Conservation (phyloP, 2,888 invertebrate genomes). For the Keiferia lycopersicella region DNA sequence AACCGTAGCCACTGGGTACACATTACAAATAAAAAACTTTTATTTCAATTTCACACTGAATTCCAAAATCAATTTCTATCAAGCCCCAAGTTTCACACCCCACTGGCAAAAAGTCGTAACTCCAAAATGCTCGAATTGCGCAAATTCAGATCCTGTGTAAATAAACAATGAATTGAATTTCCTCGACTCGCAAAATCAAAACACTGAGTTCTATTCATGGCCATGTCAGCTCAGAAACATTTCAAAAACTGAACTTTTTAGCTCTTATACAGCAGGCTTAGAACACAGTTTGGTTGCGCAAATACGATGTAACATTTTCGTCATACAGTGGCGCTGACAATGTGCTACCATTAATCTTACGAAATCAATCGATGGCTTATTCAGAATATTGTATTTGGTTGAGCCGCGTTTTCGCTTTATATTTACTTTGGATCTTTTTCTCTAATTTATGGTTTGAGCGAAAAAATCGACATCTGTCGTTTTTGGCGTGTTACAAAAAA, state of each 20-base stretch:
- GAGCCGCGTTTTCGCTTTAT: conserved; percentile 73
- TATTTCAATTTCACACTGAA: conserved; percentile 77
- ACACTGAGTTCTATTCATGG: conserved; percentile 63
- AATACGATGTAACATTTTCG: conserved; percentile 58
- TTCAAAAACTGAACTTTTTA: conserved; percentile 60
- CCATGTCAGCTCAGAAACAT: conserved; percentile 61
- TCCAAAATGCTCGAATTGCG: neutral
- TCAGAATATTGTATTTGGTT: conserved; percentile 80
- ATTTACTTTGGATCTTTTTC: conserved; percentile 79
- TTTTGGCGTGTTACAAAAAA: conserved; percentile 40
- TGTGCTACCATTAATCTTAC: conserved; percentile 80
- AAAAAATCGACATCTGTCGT: conserved; percentile 74
- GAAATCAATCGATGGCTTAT: conserved; percentile 82
- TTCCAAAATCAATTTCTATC: conserved; percentile 71
- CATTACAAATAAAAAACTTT: conserved; percentile 60
- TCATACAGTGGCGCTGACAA: conserved; percentile 78
- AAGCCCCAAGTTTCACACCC: conserved; percentile 46
- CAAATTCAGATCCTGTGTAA: conserved; percentile 38
- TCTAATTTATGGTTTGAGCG: conserved; percentile 66
- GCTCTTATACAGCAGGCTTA: conserved; percentile 58
- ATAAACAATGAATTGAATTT: conserved; percentile 40
- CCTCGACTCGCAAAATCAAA: conserved; percentile 38
- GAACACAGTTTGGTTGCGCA: conserved; percentile 66
- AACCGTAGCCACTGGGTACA: conserved; percentile 50
- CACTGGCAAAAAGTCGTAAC: conserved; percentile 40